Evolutionary conservation across 1,140 invertebrate species (phyloP), one percentile per base, ranked within the genome.

Genomic region (Philopotamus ludificatus): DNA sequence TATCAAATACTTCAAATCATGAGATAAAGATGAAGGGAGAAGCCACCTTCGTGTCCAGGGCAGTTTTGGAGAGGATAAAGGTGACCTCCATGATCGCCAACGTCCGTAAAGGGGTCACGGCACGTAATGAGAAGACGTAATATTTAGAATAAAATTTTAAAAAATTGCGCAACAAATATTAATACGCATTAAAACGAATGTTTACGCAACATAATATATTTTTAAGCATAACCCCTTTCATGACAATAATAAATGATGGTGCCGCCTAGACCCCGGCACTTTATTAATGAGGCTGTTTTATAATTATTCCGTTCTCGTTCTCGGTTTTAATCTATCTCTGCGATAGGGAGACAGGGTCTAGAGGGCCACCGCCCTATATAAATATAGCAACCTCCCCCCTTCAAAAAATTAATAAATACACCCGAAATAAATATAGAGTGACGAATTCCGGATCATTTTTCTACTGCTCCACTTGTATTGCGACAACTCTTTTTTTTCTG

Each of bases 201-300:
- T n/a, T n/a, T n/a, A n/a, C n/a, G n/a, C n/a, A n/a, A n/a, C n/a
- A n/a, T n/a, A n/a, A n/a, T n/a, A n/a, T n/a, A n/a, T n/a, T n/a
- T n/a, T n/a, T n/a, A n/a, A n/a, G n/a, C n/a, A n/a, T n/a, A n/a
- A n/a, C n/a, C n/a, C n/a, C n/a, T n/a, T n/a, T n/a, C n/a, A n/a
- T 42, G 54, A 57, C 54, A 57, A 41, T 41, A 18, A 57, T 57
- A 57, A 57, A 57, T 28, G 54, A 57, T 57, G 54, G 34, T 20
- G n/a, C 54, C 54, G 9, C 42, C 34, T 57, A 16, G 34, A 39
- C 10, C 39, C 15, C 54, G 12, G 28, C 26, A 57, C 54, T 57
- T 57, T 57, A 57, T 57, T 57, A 57, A 57, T 57, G 54, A 57
- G 54, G 54, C 28, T 39, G 39, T 57, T 57, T 57, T 57, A 57